Evolutionary conservation across 2,888 invertebrate species (phyloP), one percentile per base, ranked within the genome.

Genomic region (Rapana venosa): DNA sequence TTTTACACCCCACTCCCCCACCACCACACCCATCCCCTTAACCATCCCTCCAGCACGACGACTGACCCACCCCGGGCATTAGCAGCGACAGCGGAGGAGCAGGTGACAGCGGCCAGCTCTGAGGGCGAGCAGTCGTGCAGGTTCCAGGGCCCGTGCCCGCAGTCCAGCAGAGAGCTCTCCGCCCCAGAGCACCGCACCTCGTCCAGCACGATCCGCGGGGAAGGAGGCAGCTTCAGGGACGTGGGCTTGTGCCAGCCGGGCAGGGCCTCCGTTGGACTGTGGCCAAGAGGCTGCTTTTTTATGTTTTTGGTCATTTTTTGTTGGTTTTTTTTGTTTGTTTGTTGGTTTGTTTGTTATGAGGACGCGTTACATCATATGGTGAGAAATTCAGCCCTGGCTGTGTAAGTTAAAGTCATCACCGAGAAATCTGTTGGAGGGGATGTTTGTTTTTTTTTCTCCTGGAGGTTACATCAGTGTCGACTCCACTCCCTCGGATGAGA

Each of bases 51-150:
- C 15, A 15, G 11, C 8, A 58, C 8, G 11, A 58, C 8, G 11
- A 58, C 26, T 70, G 70, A n/a, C 30, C n/a, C 1, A 79, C 79
- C 81, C 22, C 26, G 36, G 13, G 81, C 36, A 22, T 13, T 26
- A 22, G 81, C 36, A 47, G 36, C 81, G 22, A 22, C 47, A 47
- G 47, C 47, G 26, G 36, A 36, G 22, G 81, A 17, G 8, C 88
- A 88, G 66, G 88, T 81, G 84, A 88, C 88, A 66, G 88, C 58
- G 20, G 88, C 88, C 70, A 88, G 84, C 70, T 88, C 88, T 0
- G 88, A 66, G n/a, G 84, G 47, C 11, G 81, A 58, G 30, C 88
- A 88, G 88, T 88, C 88, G 84, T 88, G 83, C 36, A 70, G 22
- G 66, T 81, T 61, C 88, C 66, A 66, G 26, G 84, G 88, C n/a